phyloP scores from a whole-genome alignment of 2,797 vertebrate species.

The Lacerta viridis region DNA sequence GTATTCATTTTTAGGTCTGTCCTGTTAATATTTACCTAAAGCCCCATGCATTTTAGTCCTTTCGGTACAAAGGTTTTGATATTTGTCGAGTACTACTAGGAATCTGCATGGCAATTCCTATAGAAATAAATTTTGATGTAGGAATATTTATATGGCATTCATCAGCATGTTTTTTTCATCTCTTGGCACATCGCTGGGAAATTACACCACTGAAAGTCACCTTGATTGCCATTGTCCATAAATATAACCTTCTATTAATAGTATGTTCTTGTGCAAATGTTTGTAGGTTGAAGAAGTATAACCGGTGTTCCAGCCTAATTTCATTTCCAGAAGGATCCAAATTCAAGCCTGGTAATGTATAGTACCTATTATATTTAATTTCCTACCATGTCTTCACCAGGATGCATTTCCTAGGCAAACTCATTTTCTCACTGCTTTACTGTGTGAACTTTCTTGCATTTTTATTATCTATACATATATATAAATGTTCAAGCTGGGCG shows the following conservation, averaged over 20 bases:
- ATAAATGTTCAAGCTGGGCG: too few species aligned
- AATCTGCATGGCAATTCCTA: not conserved
- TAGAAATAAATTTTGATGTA: not conserved
- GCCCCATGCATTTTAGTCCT: not conserved
- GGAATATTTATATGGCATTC: not conserved
- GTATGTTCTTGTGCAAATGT: not conserved
- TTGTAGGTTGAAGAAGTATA: slow-evolving; percentile 27
- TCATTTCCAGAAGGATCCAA: slow-evolving; percentile 6
- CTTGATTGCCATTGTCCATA: not conserved
- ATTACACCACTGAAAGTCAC: not conserved
- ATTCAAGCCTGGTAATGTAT: slow-evolving; percentile 10
- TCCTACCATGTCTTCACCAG: not conserved
- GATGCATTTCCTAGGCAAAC: not conserved
- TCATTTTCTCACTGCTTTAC: slow-evolving; percentile 3
- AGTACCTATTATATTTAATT: not conserved
- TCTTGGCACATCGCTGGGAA: not conserved
- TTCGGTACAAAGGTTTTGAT: not conserved
- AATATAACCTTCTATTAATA: not conserved
- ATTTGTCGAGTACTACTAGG: not conserved
- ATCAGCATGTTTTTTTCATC: not conserved
- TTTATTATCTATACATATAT: not conserved
- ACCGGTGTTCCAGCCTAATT: not conserved
- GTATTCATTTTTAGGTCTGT: not conserved
- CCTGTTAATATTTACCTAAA: not conserved
- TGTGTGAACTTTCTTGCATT: not conserved